A percentile compares a stretch with the other conserved stretches of the same genome.
These are phyloP conservation scores for Melanotaenia trifasciata DNA, from an alignment of 2,797 vertebrate genomes.

Conservation along the genomic window DNA sequence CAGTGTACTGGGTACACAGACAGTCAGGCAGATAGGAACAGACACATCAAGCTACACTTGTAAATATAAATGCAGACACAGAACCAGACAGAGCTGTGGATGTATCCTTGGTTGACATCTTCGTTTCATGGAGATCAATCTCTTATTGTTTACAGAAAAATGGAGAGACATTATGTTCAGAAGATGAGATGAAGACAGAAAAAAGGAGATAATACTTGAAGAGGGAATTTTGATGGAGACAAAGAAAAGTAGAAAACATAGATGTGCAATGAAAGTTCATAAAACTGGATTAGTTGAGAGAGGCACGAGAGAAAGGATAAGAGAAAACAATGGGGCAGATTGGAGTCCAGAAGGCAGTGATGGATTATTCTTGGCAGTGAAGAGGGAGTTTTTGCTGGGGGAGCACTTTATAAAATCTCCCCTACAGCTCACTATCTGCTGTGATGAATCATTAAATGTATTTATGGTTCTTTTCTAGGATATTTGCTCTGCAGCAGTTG, in stretches of 20 bases:
- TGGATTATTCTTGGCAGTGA: conserved; percentile 57
- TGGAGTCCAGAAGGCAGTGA: conserved; percentile 49
- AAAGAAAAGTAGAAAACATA: not conserved
- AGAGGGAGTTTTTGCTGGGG: conserved; percentile 38
- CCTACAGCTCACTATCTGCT: conserved; percentile 42
- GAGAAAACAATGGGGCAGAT: conserved; percentile 36
- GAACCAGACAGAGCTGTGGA: conserved; percentile 33
- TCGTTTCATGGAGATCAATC: conserved; percentile 18
- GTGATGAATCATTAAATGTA: conserved; percentile 14
- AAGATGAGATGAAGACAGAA: not conserved
- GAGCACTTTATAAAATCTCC: conserved; percentile 51
- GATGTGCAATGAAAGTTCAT: conserved; percentile 4
- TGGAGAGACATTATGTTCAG: not conserved
- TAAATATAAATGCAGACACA: conserved; percentile 40
- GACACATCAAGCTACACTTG: conserved; percentile 27
- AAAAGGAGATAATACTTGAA: not conserved
- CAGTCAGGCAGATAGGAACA: conserved; percentile 63
- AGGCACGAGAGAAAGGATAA: conserved; percentile 26
- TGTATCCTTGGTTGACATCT: not conserved
- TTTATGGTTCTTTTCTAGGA: too few relatives aligned
- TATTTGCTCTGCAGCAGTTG: not conserved
- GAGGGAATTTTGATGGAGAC: not conserved
- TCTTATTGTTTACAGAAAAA: not conserved
- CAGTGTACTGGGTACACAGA: conserved; percentile 56
- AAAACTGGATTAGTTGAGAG: conserved; percentile 1